phyloP scores from a whole-genome alignment of 2,797 vertebrate species.

The Enteromius afrohamiltoni region DNA sequence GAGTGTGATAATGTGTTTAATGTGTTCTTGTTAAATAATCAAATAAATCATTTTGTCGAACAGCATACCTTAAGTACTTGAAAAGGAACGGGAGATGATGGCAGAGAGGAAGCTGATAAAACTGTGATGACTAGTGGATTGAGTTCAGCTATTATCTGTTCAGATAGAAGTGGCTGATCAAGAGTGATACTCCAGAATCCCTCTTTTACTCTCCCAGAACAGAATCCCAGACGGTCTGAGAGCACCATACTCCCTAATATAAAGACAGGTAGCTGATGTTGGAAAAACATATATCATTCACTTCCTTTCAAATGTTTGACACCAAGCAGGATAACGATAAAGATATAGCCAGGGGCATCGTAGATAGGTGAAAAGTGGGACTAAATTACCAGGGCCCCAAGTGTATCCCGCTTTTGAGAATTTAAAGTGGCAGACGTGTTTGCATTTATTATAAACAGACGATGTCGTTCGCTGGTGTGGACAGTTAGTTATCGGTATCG shows the following conservation, averaged over 20 bases:
- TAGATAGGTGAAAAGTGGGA: no score
- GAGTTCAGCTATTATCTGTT: slow-evolving; percentile 78
- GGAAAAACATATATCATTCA: not conserved
- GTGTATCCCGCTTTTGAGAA: no score
- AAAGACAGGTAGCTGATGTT: slow-evolving; percentile 21
- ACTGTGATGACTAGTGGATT: slow-evolving; percentile 86
- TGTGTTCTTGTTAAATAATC: not conserved
- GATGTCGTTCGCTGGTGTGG: no score
- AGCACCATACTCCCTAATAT: slow-evolving; percentile 74
- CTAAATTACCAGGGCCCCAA: no score
- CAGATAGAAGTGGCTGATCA: slow-evolving; percentile 79
- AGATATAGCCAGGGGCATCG: no score
- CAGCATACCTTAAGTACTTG: slow-evolving; percentile 76
- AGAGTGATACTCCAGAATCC: slow-evolving; percentile 76
- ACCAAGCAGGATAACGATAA: no score
- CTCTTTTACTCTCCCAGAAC: slow-evolving; percentile 69
- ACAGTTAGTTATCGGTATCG: no score
- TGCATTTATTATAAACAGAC: no score
- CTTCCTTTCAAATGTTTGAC: not conserved
- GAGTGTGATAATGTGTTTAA: not conserved
- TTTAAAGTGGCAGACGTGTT: no score
- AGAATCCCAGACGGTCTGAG: slow-evolving; percentile 63
- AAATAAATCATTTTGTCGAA: not conserved
- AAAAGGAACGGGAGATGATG: slow-evolving; percentile 74
- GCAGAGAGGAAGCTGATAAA: slow-evolving; percentile 76